Conservation (phyloP, 2,888 invertebrate genomes). For the Camponotus fellah region DNA sequence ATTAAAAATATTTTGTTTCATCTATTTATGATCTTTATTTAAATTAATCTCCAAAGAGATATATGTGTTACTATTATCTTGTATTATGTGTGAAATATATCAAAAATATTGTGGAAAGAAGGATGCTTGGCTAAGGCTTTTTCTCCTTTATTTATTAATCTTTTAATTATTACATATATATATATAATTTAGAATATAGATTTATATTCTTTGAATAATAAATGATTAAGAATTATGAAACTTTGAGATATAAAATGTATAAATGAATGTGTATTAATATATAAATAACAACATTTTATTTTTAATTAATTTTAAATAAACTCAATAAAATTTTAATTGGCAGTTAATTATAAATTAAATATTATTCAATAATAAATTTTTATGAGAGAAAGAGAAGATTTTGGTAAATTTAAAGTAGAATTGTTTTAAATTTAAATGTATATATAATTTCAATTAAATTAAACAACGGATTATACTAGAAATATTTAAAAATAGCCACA, state of each 20-base stretch:
- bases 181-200: too few relatives aligned
- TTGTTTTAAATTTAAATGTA: too few relatives aligned
- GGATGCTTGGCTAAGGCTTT: too few relatives aligned
- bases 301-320: neutral
- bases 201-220: neutral
- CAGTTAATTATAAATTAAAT: neutral
- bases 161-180: too few relatives aligned
- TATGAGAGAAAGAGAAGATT: too few relatives aligned
- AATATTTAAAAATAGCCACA: neutral
- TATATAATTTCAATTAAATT: neutral
- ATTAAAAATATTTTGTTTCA: neutral
- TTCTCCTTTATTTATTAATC: too few relatives aligned
- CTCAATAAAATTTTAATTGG: neutral
- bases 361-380: neutral
- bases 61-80: neutral
- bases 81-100: too few relatives aligned
- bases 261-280: neutral
- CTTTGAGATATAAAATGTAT: neutral
- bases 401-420: too few relatives aligned
- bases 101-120: too few relatives aligned
- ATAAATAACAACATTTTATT: constrained; percentile 1
- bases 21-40: neutral
- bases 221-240: neutral
- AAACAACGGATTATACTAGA: neutral
- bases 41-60: neutral